These are phyloP conservation scores for Melanotaenia nigrans DNA, from an alignment of 2,797 vertebrate species.

Conservation along the genomic window DNA sequence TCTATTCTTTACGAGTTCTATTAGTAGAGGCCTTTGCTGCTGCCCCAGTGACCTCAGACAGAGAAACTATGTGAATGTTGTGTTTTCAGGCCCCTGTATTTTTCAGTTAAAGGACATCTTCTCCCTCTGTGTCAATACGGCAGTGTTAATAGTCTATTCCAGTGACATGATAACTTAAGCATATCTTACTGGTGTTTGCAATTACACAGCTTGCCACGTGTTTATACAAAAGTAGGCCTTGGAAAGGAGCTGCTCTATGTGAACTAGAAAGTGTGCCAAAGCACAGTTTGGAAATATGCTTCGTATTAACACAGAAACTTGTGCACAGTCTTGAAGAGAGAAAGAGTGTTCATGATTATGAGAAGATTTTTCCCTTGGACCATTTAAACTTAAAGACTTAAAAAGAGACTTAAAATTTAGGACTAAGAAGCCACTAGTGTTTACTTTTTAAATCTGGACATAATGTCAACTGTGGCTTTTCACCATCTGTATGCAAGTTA, in stretches of 20 bases:
- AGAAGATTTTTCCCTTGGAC: slow-evolving; percentile 10
- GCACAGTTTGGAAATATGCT: slow-evolving; percentile 47
- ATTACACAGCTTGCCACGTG: slow-evolving; percentile 47
- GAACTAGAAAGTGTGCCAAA: slow-evolving; percentile 23
- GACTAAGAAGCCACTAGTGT: slow-evolving; percentile 15
- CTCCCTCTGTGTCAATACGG: slow-evolving; percentile 11
- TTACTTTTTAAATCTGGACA: slow-evolving; percentile 42
- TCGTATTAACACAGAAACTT: slow-evolving; percentile 37
- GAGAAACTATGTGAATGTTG: slow-evolving; percentile 43
- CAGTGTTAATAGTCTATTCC: slow-evolving; percentile 46
- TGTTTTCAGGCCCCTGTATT: slow-evolving; percentile 35
- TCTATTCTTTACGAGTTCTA: slow-evolving; percentile 68
- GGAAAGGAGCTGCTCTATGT: slow-evolving; percentile 37
- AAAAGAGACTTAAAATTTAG: slow-evolving; percentile 6
- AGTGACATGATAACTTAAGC: slow-evolving; percentile 32
- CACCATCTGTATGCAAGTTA: slow-evolving; percentile 27
- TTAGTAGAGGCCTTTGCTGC: slow-evolving; percentile 63
- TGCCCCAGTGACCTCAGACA: slow-evolving; percentile 48
- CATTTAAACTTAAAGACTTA: neutral
- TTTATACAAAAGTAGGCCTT: slow-evolving; percentile 60
- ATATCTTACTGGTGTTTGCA: slow-evolving; percentile 45
- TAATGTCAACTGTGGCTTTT: slow-evolving; percentile 37
- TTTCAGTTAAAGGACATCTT: slow-evolving; percentile 38
- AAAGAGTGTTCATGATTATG: slow-evolving; percentile 9
- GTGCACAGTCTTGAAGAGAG: slow-evolving; percentile 39